Evolutionary conservation across 2,797 vertebrate genomes (phyloP), one percentile per base, ranked within the genome.

Genomic region (Ctenochaetus hawaiiensis): DNA sequence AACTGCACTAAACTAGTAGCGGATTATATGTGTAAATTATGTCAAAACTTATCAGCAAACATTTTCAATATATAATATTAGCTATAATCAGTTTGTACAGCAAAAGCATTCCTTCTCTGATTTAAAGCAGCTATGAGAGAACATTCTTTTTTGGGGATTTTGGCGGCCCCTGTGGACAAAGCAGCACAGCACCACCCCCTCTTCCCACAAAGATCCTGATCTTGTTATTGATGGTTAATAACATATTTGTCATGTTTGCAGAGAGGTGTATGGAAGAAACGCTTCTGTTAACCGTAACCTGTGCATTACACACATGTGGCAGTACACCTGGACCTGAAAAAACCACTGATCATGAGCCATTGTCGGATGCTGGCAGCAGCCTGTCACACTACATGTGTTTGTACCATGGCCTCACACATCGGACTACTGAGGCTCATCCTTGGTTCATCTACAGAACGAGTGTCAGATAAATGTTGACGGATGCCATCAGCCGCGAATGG

Each of bases 21-120:
- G 56, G 23, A 47, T 20, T 3, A 56, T 8, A 30, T 3, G 26
- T 4, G 52, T 34, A 37, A 63, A 59, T 70, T 47, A 41, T 20
- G 48, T 71, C 17, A 45, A 71, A 52, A 18, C 8, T 16, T 5
- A 4, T 20, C 53, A 17, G 37, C 1, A 1, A 22, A 43, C 10
- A 67, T 68, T 52, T 72, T 30, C 45, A 49, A 13, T 60, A 51
- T 2, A 20, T 43, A 9, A 11, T 2, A 18, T 48, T 67, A 56
- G 22, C 17, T 13, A 10, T 26, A 2, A 72, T 45, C 34, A 44
- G 5, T 67, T 14, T 20, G 13, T 41, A 47, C n/a, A 17, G 8
- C 12, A 48, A 61, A 61, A 9, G 18, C 43, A 67, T 44, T 16
- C 53, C 47, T 34, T 2, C 47, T 3, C 34, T 8, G 39, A 39